Evolutionary conservation across 2,113 vertebrate species (phyloP).

Genomic region (Sinocyclocheilus maitianheensis): DNA sequence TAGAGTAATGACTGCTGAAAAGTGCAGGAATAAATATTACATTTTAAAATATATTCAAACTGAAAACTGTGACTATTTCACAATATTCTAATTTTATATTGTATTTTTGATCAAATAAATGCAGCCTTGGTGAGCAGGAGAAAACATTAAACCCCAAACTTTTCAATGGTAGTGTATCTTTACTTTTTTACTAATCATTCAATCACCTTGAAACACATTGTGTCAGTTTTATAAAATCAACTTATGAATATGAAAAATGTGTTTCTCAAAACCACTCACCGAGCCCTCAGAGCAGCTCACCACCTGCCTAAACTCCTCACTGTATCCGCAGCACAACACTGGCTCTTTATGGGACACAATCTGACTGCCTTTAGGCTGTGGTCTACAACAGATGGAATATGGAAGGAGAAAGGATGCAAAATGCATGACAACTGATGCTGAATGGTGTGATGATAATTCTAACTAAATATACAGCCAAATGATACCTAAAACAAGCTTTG

Average conservation of each 20-base stretch:
- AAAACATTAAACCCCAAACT: neutral
- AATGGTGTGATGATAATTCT: neutral
- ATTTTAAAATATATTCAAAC: neutral
- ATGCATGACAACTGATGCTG: neutral
- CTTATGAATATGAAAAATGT: neutral
- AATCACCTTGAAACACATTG: too few species aligned
- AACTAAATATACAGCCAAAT: neutral
- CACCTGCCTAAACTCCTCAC: conserved; percentile 75
- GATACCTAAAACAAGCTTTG: neutral
- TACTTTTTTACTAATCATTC: too few species aligned
- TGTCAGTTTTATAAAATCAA: neutral
- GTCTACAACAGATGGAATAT: conserved; percentile 60
- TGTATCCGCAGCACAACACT: conserved; percentile 76
- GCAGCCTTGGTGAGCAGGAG: neutral
- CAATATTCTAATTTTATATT: neutral
- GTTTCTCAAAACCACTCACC: conserved; percentile 66
- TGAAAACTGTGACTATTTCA: too few species aligned
- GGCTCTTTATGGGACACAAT: conserved; percentile 77
- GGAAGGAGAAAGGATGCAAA: conserved; percentile 1
- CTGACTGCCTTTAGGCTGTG: conserved; percentile 56
- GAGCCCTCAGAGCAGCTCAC: conserved; percentile 80
- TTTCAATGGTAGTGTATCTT: neutral
- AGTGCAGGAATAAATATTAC: neutral
- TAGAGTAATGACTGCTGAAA: neutral
- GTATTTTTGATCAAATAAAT: neutral